Evolutionary conservation across 1,140 invertebrate species (phyloP).

Genomic region (Papilio polyxenes): DNA sequence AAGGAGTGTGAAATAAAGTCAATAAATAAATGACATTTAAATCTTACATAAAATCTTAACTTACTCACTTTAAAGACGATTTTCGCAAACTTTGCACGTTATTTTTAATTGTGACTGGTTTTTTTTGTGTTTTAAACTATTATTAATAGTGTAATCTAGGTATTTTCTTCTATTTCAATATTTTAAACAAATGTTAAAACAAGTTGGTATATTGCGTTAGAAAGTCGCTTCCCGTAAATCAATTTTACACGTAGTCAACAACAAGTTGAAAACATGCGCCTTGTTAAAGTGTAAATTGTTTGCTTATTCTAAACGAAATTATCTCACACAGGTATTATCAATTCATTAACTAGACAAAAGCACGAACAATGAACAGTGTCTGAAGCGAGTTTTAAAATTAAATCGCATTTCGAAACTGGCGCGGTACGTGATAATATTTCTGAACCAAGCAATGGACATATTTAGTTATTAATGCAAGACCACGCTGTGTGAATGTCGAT

Average conservation of each 20-base stretch:
- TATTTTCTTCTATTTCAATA: not conserved
- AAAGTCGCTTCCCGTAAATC: not conserved
- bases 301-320: conserved; percentile 18
- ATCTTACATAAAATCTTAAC: no score
- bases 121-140: not conserved
- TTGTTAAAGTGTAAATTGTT: conserved; percentile 17
- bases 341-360: conserved; percentile 8
- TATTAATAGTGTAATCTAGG: not conserved
- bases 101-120: not conserved
- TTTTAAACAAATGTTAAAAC: not conserved
- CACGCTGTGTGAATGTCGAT: not conserved
- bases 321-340: not conserved
- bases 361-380: not conserved
- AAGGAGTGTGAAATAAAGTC: not conserved
- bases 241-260: not conserved
- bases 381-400: not conserved
- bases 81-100: not conserved
- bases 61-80: not conserved
- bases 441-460: not conserved
- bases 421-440: not conserved
- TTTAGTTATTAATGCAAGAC: conserved; percentile 15
- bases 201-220: not conserved
- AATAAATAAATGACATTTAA: not conserved
- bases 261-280: not conserved
- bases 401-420: conserved; percentile 8